phyloP scores from a whole-genome alignment of 2,888 invertebrate genomes.

The Marronus borbonicus region DNA sequence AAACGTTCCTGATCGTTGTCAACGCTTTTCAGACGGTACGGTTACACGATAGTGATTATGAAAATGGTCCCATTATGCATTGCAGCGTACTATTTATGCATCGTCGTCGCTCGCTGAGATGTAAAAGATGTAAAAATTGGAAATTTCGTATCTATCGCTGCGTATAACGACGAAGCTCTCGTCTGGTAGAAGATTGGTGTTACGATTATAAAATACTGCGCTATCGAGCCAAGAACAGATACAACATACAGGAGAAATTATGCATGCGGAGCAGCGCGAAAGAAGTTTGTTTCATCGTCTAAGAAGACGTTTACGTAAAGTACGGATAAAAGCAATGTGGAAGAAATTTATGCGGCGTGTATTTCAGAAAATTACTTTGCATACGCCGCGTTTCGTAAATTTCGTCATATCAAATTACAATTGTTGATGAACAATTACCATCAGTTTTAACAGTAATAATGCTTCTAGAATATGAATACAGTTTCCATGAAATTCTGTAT shows the following conservation, averaged over 20 bases:
- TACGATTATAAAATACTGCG: not conserved
- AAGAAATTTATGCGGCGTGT: no score
- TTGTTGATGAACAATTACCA: no score
- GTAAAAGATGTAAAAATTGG: conserved; percentile 14
- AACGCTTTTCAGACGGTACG: not conserved
- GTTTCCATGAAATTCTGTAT: no score
- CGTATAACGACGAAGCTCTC: not conserved
- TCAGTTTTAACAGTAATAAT: no score
- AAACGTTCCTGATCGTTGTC: conserved; percentile 15
- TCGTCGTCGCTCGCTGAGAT: not conserved
- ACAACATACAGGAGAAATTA: not conserved
- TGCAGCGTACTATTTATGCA: conserved; percentile 11
- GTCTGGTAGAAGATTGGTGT: not conserved
- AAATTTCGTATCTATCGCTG: conserved; percentile 2
- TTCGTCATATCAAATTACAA: no score
- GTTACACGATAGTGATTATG: not conserved
- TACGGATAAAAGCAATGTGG: not conserved
- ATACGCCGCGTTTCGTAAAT: no score
- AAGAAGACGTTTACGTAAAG: not conserved
- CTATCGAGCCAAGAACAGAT: conserved; percentile 5
- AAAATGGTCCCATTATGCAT: conserved; percentile 18
- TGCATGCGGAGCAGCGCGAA: not conserved
- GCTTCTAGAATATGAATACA: no score
- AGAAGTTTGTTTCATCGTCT: conserved; percentile 2
- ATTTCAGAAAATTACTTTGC: no score